Conservation (phyloP, 2,888 invertebrate species). For the Chrysopilus asiliformis region DNA sequence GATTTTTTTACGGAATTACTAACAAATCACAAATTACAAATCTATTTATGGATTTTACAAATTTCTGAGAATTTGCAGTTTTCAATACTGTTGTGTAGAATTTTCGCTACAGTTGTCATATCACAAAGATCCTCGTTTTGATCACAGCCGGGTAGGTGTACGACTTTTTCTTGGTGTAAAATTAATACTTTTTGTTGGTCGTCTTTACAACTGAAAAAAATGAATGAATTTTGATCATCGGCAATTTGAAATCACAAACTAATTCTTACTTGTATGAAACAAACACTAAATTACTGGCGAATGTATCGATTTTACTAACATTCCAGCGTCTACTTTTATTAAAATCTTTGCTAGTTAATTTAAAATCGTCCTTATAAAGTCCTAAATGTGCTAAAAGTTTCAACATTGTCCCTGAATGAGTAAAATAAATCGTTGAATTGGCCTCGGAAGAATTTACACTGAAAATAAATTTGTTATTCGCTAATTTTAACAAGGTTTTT, state of each 20-base stretch:
- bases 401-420: conserved; percentile 70
- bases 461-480: background rate
- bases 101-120: conserved; percentile 41
- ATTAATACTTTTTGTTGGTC: conserved; percentile 47
- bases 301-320: conserved; percentile 54
- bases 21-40: background rate
- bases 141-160: conserved; percentile 56
- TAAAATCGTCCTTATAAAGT: conserved; percentile 51
- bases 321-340: conserved; percentile 42
- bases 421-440: conserved; percentile 56
- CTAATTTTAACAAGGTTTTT: conserved; percentile 7
- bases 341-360: conserved; percentile 44
- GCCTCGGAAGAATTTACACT: conserved; percentile 18
- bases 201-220: conserved; percentile 39
- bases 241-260: conserved; percentile 5
- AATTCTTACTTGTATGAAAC: conserved; percentile 52
- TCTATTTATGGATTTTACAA: conserved; percentile 34
- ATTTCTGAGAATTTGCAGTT: conserved; percentile 55
- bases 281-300: conserved; percentile 69
- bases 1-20: too few species aligned
- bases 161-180: conserved; percentile 59
- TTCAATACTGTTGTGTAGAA: conserved; percentile 45
- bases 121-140: conserved; percentile 47
- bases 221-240: too few species aligned
- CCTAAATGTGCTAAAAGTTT: conserved; percentile 61